Conservation (phyloP, 2,113 vertebrate genomes). For the Anoplopoma fimbria region DNA sequence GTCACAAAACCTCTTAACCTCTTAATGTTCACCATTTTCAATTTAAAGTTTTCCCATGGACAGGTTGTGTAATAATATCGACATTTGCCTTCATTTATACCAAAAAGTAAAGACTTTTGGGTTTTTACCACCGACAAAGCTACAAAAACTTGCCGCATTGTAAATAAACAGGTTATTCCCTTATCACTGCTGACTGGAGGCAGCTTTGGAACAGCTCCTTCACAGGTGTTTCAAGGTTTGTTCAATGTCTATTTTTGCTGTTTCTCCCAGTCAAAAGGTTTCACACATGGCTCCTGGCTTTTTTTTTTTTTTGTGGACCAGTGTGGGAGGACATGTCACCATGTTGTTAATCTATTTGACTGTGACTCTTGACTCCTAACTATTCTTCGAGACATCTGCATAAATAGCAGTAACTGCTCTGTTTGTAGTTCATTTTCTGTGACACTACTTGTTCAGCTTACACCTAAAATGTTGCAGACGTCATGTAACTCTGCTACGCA, state of each 20-base stretch:
- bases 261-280: slow-evolving; percentile 11
- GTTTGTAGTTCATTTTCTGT: background rate
- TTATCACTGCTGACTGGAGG: background rate
- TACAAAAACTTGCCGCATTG: background rate
- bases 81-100: background rate
- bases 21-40: background rate
- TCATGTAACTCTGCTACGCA: background rate
- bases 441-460: background rate
- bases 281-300: background rate
- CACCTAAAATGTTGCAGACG: background rate
- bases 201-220: slow-evolving; percentile 10
- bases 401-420: background rate
- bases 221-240: slow-evolving; percentile 19
- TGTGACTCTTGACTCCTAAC: background rate
- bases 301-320: slow-evolving; percentile 8
- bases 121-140: background rate
- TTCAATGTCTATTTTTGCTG: slow-evolving; percentile 23
- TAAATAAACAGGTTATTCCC: background rate
- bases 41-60: background rate
- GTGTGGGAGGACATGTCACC: slow-evolving; percentile 30
- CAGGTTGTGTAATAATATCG: too few relatives aligned
- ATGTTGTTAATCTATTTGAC: slow-evolving; percentile 24
- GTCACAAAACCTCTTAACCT: background rate
- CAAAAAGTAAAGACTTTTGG: background rate
- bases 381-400: background rate